Conservation (phyloP, 2,888 invertebrate genomes). For the Noctua comes region DNA sequence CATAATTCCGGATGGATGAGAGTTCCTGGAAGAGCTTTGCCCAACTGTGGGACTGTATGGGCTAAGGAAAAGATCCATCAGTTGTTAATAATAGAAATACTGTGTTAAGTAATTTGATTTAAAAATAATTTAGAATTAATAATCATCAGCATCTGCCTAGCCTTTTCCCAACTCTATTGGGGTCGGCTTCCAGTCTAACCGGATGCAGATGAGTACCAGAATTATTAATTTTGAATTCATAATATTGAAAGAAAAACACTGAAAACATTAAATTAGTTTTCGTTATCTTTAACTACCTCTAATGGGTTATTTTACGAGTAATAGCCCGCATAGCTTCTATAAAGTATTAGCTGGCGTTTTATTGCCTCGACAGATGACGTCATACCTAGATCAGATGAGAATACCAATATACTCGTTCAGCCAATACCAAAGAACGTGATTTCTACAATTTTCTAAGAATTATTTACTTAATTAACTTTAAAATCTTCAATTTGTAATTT, state of each 20-base stretch:
- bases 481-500: constrained; percentile 21
- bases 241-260: background rate
- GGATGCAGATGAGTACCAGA: no score
- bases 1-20: background rate
- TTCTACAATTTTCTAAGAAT: background rate
- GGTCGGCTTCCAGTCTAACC: no score
- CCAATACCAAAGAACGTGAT: background rate
- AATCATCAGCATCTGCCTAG: no score
- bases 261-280: background rate
- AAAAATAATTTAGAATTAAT: background rate
- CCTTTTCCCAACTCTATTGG: no score
- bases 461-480: constrained; percentile 13
- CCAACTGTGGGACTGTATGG: background rate
- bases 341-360: constrained; percentile 3
- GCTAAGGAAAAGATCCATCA: background rate
- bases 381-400: constrained; percentile 7
- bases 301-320: constrained; percentile 29
- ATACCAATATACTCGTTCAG: background rate
- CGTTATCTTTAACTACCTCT: constrained; percentile 2
- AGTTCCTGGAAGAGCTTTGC: background rate
- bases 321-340: constrained; percentile 2
- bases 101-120: background rate
- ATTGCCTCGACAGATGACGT: constrained; percentile 18
- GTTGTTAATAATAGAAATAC: background rate
- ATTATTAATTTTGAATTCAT: background rate